Base-by-base conservation (phyloP, 1,140 invertebrate genomes). In the Drosophila bocqueti region DNA sequence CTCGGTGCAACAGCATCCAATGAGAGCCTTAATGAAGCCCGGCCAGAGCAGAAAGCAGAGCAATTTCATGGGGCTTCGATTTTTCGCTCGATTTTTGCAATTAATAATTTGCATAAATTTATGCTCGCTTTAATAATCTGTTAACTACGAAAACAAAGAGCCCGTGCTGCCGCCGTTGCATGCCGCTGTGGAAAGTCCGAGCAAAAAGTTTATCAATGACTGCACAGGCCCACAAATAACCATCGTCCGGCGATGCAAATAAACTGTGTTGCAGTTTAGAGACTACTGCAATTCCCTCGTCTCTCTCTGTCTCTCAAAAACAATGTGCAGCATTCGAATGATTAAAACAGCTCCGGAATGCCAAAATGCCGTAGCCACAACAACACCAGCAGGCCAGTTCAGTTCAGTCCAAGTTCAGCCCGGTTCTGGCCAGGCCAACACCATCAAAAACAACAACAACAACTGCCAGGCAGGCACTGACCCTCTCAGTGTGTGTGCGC, bases 261-360 rank as follows among this genome's bases (percentile, higher is more conserved):
- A 90, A 84, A 90, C 68, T 90, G 10, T 36, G 34, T 36, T 36
- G 63, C 74, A 81, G 80, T 84, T 90, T 84, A 84, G 81, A 65
- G 68, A 46, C 64, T 66, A 46, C 64, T 66, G 18, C 59, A 24
- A 26, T 31, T 31, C 54, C 52, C 38, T 18, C 7, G 9, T 34
- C 31, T 34, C 9, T 9, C 31, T 50, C 18, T 49, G 11, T 63
- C 46, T n/a, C 9, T 52, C 49, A 62, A 90, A 90, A 90, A 90
- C 85, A 90, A 90, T 90, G 85, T 85, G 75, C 82, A 90, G 75
- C 79, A 90, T 90, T 90, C 79, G 84, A 90, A 90, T 90, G 85
- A 89, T 89, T 89, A 89, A 89, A 89, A 90, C 79, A 79, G 84
- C 81, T 84, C 60, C 58, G 64, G 82, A 90, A 85, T 90, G 81